Base-by-base conservation (phyloP, 1,140 invertebrate genomes). In the Coelopa frigida region DNA sequence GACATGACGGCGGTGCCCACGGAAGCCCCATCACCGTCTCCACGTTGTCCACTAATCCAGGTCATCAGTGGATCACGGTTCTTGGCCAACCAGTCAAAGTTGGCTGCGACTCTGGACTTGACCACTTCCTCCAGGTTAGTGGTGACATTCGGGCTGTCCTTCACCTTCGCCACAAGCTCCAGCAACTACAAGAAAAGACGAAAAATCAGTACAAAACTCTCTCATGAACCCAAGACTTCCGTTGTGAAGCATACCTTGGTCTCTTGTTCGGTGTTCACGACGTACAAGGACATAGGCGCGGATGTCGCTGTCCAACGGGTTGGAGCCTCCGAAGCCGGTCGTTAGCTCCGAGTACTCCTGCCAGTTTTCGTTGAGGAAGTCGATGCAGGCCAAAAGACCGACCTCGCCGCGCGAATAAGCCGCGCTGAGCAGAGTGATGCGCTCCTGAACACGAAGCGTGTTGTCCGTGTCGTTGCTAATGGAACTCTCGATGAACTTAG, bases 401-500 rank as follows among this genome's bases (percentile, higher is more conserved):
- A 53, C 41, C 33, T 57, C 52, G 10, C 57, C 58, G 4, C 60
- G 55, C 0, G 56, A 58, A 42, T 67, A 67, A 17, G 51, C 56
- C 0, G 63, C 48, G 18, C 40, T 55, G 5, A 67, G 58, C 3
- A 67, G 23, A 0, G 55, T 62, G 22, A 47, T 51, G 6, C 63
- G 55, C 45, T 67, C 63, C 40, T 67, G 63, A 1, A 17, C 26
- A 18, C 59, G 54, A 32, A 67, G 27, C 21, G 49, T 35, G 12
- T 57, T 56, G 8, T 4, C 22, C 14, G 26, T 0, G 23, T 59
- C 57, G n/a, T n/a, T n/a, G n/a, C n/a, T n/a, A 47, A 64, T 60
- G 22, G 59, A 61, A 44, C 59, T 67, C 23, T 39, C 24, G 7
- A 68, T 50, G 26, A 61, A 67, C 44, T 59, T 62, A 12, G 51